Base-by-base conservation (phyloP, 2,113 vertebrate genomes). In the Tachysurus vachellii region DNA sequence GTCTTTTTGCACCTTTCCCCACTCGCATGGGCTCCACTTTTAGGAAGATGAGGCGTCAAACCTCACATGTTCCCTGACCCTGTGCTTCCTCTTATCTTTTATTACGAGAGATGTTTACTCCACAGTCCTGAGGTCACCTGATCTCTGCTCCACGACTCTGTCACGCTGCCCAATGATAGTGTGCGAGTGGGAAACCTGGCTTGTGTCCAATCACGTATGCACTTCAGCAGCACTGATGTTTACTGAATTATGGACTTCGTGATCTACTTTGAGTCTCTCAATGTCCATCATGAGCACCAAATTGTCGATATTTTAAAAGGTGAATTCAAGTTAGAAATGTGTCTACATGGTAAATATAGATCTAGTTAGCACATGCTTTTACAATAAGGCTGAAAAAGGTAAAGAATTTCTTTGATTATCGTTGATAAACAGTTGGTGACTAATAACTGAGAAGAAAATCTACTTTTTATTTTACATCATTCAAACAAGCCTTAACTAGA, bases 41-140 rank as follows among this genome's bases (percentile, higher is more conserved):
- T 14, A 59, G 14, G 11, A 6, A 17, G 0, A 64, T 14, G 1
- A 19, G 7, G 36, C 11, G 1, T 53, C 42, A 4, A 19, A 79
- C 44, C 75, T 3, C 73, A 62, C 10, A 62, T 50, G 36, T 85
- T 53, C 79, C 19, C 17, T 53, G 17, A 36, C 57, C 59, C n/a
- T 47, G 26, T 36, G 84, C 5, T 85, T 36, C 44, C 23, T 28
- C 16, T 85, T 85, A 64, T 64, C 57, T 85, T 50, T 75, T 47
- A 47, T 59, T 31, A 50, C 0, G 42, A 64, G 84, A 53, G 26
- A 36, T 28, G 57, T 75, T 62, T 62, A 77, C 36, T 76, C 50
- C 36, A 5, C 59, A 42, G 31, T 75, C 54, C 84, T 64, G 53
- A 53, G 28, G 57, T 66, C 84, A 85, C 73, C 11, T 85, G 84